A percentile compares a stretch with the other conserved stretches of the same genome.
These are phyloP conservation scores for Agapostemon virescens DNA, from an alignment of 2,888 invertebrate genomes.

Conservation along the genomic window DNA sequence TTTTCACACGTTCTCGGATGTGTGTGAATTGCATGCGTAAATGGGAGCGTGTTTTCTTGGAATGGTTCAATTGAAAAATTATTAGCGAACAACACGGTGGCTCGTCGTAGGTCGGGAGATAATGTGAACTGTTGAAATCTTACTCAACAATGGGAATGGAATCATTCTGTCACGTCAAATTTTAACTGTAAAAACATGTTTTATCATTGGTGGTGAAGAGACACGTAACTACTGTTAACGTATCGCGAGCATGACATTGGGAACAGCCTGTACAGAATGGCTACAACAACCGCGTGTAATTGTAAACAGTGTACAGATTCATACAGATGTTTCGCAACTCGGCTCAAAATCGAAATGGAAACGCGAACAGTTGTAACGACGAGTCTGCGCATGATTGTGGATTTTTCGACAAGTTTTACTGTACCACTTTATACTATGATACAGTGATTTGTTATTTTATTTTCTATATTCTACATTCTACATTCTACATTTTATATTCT, in stretches of 20 bases:
- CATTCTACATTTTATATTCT: too few species aligned
- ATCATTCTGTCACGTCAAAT: neutral
- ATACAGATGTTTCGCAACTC: neutral
- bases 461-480: too few species aligned
- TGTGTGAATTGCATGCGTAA: neutral
- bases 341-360: neutral
- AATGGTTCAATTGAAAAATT: neutral
- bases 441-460: neutral
- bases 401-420: neutral
- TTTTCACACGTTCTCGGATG: constrained; percentile 4
- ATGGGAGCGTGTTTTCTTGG: neutral
- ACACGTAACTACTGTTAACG: neutral
- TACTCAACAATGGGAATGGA: neutral
- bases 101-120: neutral
- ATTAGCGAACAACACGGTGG: neutral
- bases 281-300: neutral
- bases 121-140: neutral
- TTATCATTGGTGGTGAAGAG: neutral
- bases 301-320: neutral
- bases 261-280: constrained; percentile 5
- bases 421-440: neutral
- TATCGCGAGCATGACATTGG: neutral
- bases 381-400: neutral
- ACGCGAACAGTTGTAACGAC: neutral
- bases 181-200: constrained; percentile 1